Conservation (phyloP, 2,113 vertebrate genomes). For the Synodontis membranacea region DNA sequence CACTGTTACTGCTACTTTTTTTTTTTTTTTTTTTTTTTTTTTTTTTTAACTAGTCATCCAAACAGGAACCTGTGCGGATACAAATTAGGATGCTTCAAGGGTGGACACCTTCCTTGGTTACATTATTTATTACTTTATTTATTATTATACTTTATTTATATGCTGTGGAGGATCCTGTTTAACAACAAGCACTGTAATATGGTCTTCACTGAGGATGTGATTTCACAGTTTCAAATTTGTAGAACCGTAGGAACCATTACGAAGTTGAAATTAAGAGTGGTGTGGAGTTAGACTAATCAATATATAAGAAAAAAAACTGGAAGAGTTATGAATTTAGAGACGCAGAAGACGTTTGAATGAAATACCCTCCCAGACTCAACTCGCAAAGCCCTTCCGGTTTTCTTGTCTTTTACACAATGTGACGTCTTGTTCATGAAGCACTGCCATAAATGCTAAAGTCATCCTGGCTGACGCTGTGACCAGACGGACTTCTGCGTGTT, state of each 20-base stretch:
- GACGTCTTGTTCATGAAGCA: conserved; percentile 40
- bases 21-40: conserved; percentile 75
- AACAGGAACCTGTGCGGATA: conserved; percentile 74
- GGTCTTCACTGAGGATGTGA: background rate
- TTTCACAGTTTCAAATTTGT: background rate
- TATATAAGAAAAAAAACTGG: background rate
- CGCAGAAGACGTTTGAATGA: conserved; percentile 10
- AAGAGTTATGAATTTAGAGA: background rate
- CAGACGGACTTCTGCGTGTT: conserved; percentile 62
- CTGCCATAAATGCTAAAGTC: conserved; percentile 13
- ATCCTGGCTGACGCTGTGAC: conserved; percentile 38
- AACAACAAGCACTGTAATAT: conserved; percentile 59
- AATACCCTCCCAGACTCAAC: conserved; percentile 16
- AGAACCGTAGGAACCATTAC: background rate
- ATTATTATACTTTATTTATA: conserved; percentile 61
- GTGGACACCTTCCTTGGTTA: conserved; percentile 62
- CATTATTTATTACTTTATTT: conserved; percentile 64
- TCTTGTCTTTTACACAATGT: background rate
- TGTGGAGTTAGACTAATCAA: background rate
- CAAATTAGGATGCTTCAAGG: conserved; percentile 70
- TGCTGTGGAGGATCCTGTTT: conserved; percentile 62
- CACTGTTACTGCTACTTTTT: conserved; percentile 59
- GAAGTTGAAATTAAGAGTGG: background rate
- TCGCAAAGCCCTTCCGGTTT: background rate
- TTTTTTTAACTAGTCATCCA: conserved; percentile 68